Evolutionary conservation across 92 coral and sea anemone genomes (phyloP).

Genomic region (Zoanthus solanderi): DNA sequence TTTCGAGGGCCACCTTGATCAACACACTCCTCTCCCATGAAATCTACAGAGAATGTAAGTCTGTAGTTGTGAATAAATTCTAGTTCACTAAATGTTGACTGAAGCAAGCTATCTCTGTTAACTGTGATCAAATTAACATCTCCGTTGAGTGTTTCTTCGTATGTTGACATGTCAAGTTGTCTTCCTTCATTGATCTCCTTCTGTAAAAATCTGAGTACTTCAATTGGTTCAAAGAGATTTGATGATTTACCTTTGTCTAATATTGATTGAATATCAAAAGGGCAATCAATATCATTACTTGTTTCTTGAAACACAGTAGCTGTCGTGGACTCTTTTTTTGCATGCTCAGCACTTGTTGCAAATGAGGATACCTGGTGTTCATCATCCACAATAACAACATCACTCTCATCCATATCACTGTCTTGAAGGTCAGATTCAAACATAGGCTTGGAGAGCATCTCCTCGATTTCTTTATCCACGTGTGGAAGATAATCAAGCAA

Average conservation of each 20-base stretch:
- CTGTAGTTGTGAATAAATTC: constrained; percentile 56
- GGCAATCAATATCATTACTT: not conserved
- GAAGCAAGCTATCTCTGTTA: constrained; percentile 61
- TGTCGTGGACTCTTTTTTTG: too few relatives aligned
- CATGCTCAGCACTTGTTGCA: too few relatives aligned
- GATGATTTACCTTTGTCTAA: not conserved
- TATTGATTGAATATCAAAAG: not conserved
- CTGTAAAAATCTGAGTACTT: not conserved
- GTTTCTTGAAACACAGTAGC: too few relatives aligned
- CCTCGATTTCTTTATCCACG: too few relatives aligned
- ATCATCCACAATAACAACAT: too few relatives aligned
- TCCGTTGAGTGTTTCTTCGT: constrained; percentile 61
- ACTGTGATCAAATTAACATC: constrained; percentile 59
- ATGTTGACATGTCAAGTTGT: constrained; percentile 53
- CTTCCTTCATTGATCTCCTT: constrained; percentile 39
- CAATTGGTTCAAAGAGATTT: not conserved
- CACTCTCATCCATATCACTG: too few relatives aligned
- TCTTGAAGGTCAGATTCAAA: too few relatives aligned
- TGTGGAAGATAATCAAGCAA: too few relatives aligned
- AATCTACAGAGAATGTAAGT: constrained; percentile 64
- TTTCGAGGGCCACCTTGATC: constrained; percentile 75
- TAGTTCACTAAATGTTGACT: constrained; percentile 74
- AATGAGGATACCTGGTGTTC: too few relatives aligned
- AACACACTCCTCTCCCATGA: constrained; percentile 73
- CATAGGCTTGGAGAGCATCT: too few relatives aligned